Evolutionary conservation across 2,113 vertebrate species (phyloP), one percentile per base, ranked within the genome.

Genomic region (Xyrauchen texanus): DNA sequence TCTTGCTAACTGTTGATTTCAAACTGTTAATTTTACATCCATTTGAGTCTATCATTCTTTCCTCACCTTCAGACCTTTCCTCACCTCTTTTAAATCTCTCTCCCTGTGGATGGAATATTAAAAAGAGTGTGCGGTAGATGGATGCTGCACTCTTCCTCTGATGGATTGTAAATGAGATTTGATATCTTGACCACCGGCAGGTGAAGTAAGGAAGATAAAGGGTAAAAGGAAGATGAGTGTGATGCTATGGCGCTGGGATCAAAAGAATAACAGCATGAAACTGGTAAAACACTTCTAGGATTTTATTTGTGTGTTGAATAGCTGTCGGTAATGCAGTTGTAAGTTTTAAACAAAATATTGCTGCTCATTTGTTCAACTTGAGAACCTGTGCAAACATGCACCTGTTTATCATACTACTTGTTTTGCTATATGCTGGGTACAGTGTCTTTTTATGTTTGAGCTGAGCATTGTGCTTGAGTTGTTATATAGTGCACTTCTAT

Each of bases 191-290:
- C 64, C 55, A 81, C 77, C 76, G 75, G 89, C 92, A 94, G 94
- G 92, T 94, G 93, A 89, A 67, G 7, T 68, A 67, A 69, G 60
- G 78, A 83, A 64, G 69, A 76, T 45, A 53, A 81, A 44, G 12
- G 52, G 16, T 52, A 15, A 69, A 85, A 34, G 86, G 80, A 93
- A 85, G 81, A 97, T 96, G 96, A 97, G 92, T 89, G 76, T 90
- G 91, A 94, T 95, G 93, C 91, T 97, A 85, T 96, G 95, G 93
- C 93, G 94, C 79, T 96, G 96, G 95, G 95, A 98, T 4, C 94
- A 95, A 81, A 95, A 95, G 91, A 96, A 92, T 88, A 85, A 84
- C 90, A 92, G 93, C 90, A 97, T 97, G 96, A 98, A 99, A 86
- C 95, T 98, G 96, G 97, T 99, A 95, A 82, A 92, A 47, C 3